Conservation (phyloP, 2,113 vertebrate genomes). For the Vimba vimba region DNA sequence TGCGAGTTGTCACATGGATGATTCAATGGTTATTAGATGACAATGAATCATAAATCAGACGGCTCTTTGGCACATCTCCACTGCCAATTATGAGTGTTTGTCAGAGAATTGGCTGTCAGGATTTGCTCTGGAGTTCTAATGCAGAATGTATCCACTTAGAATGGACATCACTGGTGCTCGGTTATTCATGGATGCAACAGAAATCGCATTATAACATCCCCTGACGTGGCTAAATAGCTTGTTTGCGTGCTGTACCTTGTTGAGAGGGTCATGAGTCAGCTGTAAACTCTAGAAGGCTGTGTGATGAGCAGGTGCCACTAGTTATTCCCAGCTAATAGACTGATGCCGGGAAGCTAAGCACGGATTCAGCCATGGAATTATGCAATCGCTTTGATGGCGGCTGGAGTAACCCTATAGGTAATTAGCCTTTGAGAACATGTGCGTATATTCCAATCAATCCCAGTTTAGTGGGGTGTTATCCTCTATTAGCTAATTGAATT, state of each 20-base stretch:
- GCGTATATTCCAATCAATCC: conserved; percentile 73
- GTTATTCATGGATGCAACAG: conserved; percentile 76
- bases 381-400: conserved; percentile 66
- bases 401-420: conserved; percentile 70
- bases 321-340: conserved; percentile 60
- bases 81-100: conserved; percentile 69
- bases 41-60: conserved; percentile 63
- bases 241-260: conserved; percentile 69
- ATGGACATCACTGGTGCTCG: conserved; percentile 63
- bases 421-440: conserved; percentile 74
- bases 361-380: conserved; percentile 63
- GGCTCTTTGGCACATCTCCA: conserved; percentile 52
- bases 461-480: conserved; percentile 66
- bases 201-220: conserved; percentile 73
- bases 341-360: conserved; percentile 59
- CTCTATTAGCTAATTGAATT: conserved; percentile 76
- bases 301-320: conserved; percentile 65
- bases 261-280: conserved; percentile 67
- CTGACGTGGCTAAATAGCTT: conserved; percentile 74
- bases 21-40: conserved; percentile 66
- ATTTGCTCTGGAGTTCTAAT: conserved; percentile 54
- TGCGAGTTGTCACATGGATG: conserved; percentile 45
- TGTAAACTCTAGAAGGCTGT: conserved; percentile 57
- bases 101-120: conserved; percentile 64
- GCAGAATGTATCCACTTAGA: conserved; percentile 62